Evolutionary conservation across 2,113 vertebrate species (phyloP), one percentile per base, ranked within the genome.

Genomic region (Tetrax tetrax): DNA sequence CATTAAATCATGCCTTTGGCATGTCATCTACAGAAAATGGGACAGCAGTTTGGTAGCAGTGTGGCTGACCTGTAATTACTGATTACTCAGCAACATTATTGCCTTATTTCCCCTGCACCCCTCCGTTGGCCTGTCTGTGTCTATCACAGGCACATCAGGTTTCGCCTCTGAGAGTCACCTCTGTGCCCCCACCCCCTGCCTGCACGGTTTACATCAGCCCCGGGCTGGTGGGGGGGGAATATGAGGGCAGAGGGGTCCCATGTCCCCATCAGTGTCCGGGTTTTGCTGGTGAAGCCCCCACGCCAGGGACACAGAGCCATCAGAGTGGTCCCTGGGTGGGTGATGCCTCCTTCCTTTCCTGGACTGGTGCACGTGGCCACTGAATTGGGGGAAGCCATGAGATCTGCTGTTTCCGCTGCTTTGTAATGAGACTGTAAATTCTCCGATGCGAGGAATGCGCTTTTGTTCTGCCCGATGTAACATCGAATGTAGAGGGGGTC

Each of bases 1-100:
- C 84, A 70, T 85, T 96, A 95, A 83, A 93, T 95, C 90, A 50
- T 61, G 74, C 82, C 77, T 94, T 93, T 87, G 89, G 68, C 59
- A 6, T 33, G 31, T 60, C 12, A 3, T 71, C 63, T 91, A 22
- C 41, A 70, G 81, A 87, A 80, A 87, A 64, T 31, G 22, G 57
- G 48, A 27, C 31, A 28, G 61, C 61, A 79, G 78, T 48, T 68
- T 7, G 8, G 24, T 43, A 81, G 56, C 3, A 6, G 31, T 21
- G 27, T 64, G 80, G 65, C 65, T 96, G 81, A 95, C 41, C 48
- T 82, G 7, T 4, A 57, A 68, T 80, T 81, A 48, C 74, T 84
- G 81, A 74, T 91, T 68, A 54, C 51, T 84, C 57, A 68, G 74
- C 70, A 76, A 45, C 8, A 8, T 88, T 57, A 70, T 85, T 90